Evolutionary conservation across 2,797 vertebrate genomes (phyloP), one percentile per base, ranked within the genome.

Genomic region (Microhierax caerulescens): DNA sequence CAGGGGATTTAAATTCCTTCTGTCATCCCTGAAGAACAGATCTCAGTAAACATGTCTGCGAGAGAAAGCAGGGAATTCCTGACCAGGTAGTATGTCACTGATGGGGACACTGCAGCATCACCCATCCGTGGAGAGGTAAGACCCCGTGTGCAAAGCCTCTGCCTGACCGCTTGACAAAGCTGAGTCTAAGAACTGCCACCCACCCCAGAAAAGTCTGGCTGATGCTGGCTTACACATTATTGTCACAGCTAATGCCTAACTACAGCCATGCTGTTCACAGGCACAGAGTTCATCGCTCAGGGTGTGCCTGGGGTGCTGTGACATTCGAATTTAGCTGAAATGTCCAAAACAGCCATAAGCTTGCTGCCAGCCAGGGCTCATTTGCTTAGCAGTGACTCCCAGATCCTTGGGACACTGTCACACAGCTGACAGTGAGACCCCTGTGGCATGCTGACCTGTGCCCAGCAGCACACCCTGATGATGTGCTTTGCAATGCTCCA

Each of bases 121-220:
- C 27, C 57, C 11, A 0, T 7, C 1, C 0, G 34, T 0, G 5
- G 14, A 59, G 10, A 59, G 10, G 30, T 21, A 48, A 63, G 20
- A 60, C 13, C 34, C 30, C 53, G 11, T 0, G 4, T 30, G 69
- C 75, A 56, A 19, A 81, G 67, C 32, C 70, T 70, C 41, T 57
- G 82, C 85, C 60, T 23, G 53, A 82, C 86, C 2, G 1, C 20
- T 61, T 43, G 65, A 47, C 57, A 79, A 56, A 82, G 39, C 39
- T 56, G 59, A 92, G 63, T 47, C 45, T 39, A 28, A 53, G 60
- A 69, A 18, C 36, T 48, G 60, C 53, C 32, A 57, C 16, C 10
- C 22, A 50, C 16, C 14, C 28, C 37, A 59, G 30, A 30, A 50
- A 57, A 69, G 41, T 0, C 78, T 39, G 36, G 21, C 70, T 64